Evolutionary conservation across 2,797 vertebrate species (phyloP).

Genomic region (Notamacropus eugenii): DNA sequence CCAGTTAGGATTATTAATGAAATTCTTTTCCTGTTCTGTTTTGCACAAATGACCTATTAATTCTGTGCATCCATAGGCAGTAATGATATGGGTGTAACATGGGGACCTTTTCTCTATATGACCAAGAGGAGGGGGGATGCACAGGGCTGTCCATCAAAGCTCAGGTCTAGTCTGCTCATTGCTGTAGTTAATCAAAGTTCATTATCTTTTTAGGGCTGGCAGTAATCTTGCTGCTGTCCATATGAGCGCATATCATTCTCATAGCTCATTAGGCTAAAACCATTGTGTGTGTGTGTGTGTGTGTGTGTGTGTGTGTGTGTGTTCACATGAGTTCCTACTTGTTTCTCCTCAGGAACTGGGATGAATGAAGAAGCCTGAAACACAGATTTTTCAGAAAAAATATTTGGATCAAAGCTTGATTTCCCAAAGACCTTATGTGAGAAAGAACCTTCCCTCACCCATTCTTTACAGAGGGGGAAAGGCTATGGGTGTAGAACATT

Average conservation of each 20-base stretch:
- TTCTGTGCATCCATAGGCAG: not conserved
- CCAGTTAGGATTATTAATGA: constrained; percentile 54
- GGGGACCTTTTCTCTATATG: not conserved
- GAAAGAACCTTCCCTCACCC: not conserved
- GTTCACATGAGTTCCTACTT: not conserved
- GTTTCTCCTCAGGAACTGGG: not conserved
- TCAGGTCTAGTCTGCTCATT: accelerated
- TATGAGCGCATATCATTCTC: not conserved
- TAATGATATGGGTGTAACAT: accelerated
- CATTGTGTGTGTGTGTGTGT: not conserved
- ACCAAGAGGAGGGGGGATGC: accelerated
- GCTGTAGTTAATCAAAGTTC: not conserved
- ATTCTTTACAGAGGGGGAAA: accelerated
- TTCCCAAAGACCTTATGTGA: not conserved
- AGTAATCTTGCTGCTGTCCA: not conserved
- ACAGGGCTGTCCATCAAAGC: not conserved
- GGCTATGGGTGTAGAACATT: not conserved
- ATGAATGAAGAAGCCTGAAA: not conserved
- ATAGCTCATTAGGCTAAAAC: not conserved
- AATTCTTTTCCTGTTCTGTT: not conserved
- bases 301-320: no score
- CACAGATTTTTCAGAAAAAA: not conserved
- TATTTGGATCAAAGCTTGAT: not conserved
- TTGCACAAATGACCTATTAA: constrained; percentile 57
- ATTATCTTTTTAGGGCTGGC: not conserved